phyloP scores from a whole-genome alignment of 35 echinoderm and acorn worm genomes.

The Apostichopus californicus region DNA sequence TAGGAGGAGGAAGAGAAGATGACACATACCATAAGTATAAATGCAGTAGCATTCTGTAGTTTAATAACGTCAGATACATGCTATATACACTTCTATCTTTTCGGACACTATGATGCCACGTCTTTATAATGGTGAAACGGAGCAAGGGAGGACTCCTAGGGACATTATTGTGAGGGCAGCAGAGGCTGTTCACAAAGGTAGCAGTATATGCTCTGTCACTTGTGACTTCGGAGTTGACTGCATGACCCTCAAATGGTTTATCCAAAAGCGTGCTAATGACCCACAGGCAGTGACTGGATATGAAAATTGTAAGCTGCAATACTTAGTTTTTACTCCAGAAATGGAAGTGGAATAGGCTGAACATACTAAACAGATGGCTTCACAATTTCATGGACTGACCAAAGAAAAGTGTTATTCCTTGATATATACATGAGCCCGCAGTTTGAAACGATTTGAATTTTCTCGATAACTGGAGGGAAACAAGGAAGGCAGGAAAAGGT shows the following conservation, averaged over 20 bases:
- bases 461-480: slow-evolving; percentile 43
- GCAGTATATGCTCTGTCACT: slow-evolving; percentile 4
- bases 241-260: slow-evolving; percentile 22
- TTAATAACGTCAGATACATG: too few species aligned
- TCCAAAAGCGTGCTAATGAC: not conserved
- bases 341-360: slow-evolving; percentile 4
- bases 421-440: not conserved
- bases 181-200: not conserved
- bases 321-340: not conserved
- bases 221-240: not conserved
- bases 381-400: slow-evolving; percentile 54
- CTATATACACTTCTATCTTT: too few species aligned
- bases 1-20: too few species aligned
- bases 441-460: slow-evolving; percentile 42
- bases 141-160: too few species aligned
- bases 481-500: slow-evolving; percentile 41
- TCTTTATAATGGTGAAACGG: too few species aligned
- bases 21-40: too few species aligned
- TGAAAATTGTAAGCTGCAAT: not conserved
- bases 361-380: not conserved
- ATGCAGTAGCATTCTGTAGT: too few species aligned
- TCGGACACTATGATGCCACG: too few species aligned
- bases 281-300: not conserved
- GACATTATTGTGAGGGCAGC: not conserved
- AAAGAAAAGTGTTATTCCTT: not conserved